Conservation (phyloP, 2,797 vertebrate genomes). For the Meriones psammophilus region DNA sequence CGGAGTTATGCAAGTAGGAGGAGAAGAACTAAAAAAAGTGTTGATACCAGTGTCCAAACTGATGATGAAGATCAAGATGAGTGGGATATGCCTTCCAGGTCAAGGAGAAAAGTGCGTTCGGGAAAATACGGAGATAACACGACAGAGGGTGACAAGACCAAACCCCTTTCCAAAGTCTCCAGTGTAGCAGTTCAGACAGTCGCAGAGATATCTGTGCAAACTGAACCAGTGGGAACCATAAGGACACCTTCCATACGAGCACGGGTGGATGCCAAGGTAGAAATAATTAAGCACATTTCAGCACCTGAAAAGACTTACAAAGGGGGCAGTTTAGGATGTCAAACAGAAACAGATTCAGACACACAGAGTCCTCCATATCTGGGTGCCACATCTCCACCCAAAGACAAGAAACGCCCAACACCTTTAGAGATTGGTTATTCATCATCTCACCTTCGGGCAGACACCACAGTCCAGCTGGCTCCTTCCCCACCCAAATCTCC, state of each 20-base stretch:
- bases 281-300: constrained; percentile 98
- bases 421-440: constrained; percentile 94
- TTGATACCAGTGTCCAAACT: constrained; percentile 96
- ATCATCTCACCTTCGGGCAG: constrained; percentile 94
- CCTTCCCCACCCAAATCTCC: constrained; percentile 95
- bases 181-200: constrained; percentile 99
- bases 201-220: constrained; percentile 99
- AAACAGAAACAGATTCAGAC: constrained; percentile 96
- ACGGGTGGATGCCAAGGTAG: constrained; percentile 95
- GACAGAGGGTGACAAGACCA: constrained; percentile 91
- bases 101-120: constrained; percentile 93
- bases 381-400: constrained; percentile 91
- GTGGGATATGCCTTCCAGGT: constrained; percentile 95
- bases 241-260: constrained; percentile 94
- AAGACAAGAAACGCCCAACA: constrained; percentile 94
- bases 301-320: constrained; percentile 96
- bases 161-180: constrained; percentile 93
- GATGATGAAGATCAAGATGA: constrained; percentile 99
- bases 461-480: constrained; percentile 91
- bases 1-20: constrained; percentile 93
- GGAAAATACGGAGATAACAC: constrained; percentile 92
- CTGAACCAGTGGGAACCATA: constrained; percentile 96
- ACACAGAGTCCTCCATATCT: constrained; percentile 89
- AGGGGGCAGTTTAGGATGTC: constrained; percentile 97
- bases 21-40: constrained; percentile 93